Evolutionary conservation across 2,888 invertebrate species (phyloP).

Genomic region (Drosophila tripunctata): DNA sequence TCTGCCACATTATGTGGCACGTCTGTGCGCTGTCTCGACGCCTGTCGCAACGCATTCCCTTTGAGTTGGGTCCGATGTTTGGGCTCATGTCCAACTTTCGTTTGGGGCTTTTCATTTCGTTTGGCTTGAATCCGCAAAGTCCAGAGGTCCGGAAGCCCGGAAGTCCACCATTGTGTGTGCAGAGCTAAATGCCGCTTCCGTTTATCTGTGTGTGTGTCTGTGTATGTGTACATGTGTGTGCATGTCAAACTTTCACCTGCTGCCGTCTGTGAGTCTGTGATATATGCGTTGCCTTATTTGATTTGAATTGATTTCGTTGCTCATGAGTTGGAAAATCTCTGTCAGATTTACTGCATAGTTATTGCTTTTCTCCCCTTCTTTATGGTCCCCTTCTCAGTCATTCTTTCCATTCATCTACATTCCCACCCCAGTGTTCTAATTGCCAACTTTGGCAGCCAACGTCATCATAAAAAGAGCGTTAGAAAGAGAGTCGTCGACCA

Average conservation of each 20-base stretch:
- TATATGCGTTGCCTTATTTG: slow-evolving; percentile 58
- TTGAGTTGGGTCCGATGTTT: slow-evolving; percentile 63
- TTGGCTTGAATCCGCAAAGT: slow-evolving; percentile 21
- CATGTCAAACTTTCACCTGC: slow-evolving; percentile 56
- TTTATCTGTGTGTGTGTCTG: not conserved
- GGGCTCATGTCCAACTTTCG: slow-evolving; percentile 46
- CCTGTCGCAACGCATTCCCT: slow-evolving; percentile 61
- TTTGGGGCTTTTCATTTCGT: slow-evolving; percentile 61
- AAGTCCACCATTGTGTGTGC: slow-evolving; percentile 50
- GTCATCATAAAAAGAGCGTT: slow-evolving; percentile 10
- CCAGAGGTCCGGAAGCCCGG: slow-evolving; percentile 41
- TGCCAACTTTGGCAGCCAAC: slow-evolving; percentile 33
- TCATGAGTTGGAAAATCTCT: slow-evolving; percentile 56
- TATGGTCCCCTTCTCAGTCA: not conserved
- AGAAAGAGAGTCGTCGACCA: not conserved
- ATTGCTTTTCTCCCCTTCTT: not conserved
- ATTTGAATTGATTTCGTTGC: slow-evolving; percentile 65
- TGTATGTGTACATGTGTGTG: slow-evolving; percentile 5
- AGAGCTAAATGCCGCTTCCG: slow-evolving; percentile 57
- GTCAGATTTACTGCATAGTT: slow-evolving; percentile 43
- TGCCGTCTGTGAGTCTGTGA: slow-evolving; percentile 23
- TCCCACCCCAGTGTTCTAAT: slow-evolving; percentile 26
- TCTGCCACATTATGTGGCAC: slow-evolving; percentile 22
- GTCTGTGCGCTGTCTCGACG: slow-evolving; percentile 70
- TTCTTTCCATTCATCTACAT: not conserved